Base-by-base conservation (phyloP, 1,140 invertebrate genomes). In the Neuroterus valhalla region DNA sequence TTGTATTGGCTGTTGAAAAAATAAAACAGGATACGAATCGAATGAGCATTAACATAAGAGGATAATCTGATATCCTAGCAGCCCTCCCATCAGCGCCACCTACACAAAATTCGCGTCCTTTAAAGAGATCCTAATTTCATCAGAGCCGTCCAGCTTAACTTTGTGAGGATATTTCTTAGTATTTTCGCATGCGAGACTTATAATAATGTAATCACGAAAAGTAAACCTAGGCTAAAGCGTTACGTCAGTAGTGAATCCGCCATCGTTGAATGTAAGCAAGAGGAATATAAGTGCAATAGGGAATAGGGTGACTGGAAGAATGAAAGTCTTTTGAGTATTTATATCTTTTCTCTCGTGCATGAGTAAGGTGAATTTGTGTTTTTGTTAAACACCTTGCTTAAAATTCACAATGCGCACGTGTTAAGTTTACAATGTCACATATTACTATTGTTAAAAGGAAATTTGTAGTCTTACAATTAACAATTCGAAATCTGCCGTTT, bases 91-190 rank as follows among this genome's bases (percentile, higher is more conserved):
- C 68, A 66, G 73, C 70, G 72, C 78, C 31, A 46, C 78, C 78
- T 79, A 82, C 72, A 74, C 78, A 38, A 86, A 82, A 81, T 86
- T 87, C 85, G 81, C 86, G 85, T 87, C 84, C 85, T 87, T 87
- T 74, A 79, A 86, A 86, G 80, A 89, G 80, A 89, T 90, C 85
- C 88, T 90, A 89, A 90, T 90, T 90, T 90, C 83, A 90, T 89
- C 87, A 89, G 85, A 89, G 88, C 89, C 89, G 89, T 90, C 89
- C 89, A 90, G 86, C 88, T 90, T 89, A 87, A 88, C 87, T 87
- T 85, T 83, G 86, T 88, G 87, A 90, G 84, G 84, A 89, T 90
- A 89, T 89, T 86, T 86, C 86, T 86, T 86, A 82, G 84, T 89
- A 89, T 90, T 90, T 89, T 90, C 87, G 87, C 88, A 89, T 83